phyloP scores from a whole-genome alignment of 2,113 vertebrate genomes.

The Patagioenas fasciata region DNA sequence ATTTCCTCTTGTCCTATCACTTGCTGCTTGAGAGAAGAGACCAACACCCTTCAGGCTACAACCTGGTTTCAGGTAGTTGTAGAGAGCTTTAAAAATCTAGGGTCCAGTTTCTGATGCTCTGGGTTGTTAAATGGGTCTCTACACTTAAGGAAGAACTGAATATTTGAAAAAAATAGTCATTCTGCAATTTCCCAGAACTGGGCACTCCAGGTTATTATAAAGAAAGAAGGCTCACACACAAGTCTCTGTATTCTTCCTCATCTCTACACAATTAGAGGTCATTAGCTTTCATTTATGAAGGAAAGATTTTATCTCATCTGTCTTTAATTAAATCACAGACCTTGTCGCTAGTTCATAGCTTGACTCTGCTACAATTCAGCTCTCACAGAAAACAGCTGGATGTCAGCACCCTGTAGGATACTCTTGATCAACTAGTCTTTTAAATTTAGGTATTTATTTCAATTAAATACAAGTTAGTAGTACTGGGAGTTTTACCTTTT shows the following conservation, averaged over 20 bases:
- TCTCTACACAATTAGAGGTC: not conserved
- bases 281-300: conserved; percentile 37
- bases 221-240: not conserved
- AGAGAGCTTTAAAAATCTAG: not conserved
- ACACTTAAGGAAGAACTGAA: not conserved
- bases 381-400: not conserved
- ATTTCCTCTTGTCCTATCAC: too few relatives aligned
- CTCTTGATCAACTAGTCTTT: not conserved
- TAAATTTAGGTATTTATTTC: conserved; percentile 1
- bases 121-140: not conserved
- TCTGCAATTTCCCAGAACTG: conserved; percentile 27
- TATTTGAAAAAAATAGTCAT: conserved; percentile 5
- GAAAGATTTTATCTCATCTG: conserved; percentile 9
- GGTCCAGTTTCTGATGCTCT: not conserved
- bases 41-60: too few relatives aligned
- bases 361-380: not conserved
- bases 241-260: conserved; percentile 5
- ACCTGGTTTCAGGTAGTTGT: too few relatives aligned
- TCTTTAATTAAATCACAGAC: conserved; percentile 56
- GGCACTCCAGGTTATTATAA: not conserved
- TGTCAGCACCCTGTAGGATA: not conserved
- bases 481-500: not conserved
- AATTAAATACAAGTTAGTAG: not conserved
- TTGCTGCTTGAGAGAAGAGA: too few relatives aligned
- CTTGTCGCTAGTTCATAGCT: conserved; percentile 13